A percentile compares a stretch with the other conserved stretches of the same genome.
Evolutionary conservation across 2,888 invertebrate genomes (phyloP).

Genomic region (Cecidostiba fungosa): DNA sequence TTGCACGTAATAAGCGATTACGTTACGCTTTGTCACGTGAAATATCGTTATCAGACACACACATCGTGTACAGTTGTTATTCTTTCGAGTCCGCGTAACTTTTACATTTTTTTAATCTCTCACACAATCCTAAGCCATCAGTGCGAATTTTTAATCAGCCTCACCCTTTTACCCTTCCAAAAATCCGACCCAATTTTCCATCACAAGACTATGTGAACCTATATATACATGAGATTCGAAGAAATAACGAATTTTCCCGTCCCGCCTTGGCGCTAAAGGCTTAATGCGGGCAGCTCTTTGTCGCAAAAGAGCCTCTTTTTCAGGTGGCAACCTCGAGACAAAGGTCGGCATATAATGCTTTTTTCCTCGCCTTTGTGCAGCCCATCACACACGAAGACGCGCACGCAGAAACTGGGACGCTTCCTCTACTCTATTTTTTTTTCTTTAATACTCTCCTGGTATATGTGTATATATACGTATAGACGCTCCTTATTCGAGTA

Average conservation of each 20-base stretch:
- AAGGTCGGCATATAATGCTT: conserved; percentile 13
- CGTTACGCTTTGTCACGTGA: too few species aligned
- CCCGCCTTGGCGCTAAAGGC: neutral
- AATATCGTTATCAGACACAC: too few species aligned
- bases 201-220: neutral
- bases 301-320: neutral
- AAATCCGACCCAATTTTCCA: neutral
- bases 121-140: neutral
- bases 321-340: neutral
- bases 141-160: neutral
- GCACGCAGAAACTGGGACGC: conserved; percentile 7
- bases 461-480: neutral
- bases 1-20: neutral
- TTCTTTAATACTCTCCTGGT: neutral
- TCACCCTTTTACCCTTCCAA: neutral
- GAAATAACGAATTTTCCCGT: neutral
- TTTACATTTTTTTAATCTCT: neutral
- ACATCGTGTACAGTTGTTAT: too few species aligned
- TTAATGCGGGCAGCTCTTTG: neutral
- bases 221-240: neutral
- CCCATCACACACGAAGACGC: neutral
- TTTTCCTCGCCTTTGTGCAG: conserved; percentile 2
- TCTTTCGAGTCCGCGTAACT: too few species aligned
- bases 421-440: neutral
- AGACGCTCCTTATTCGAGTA: neutral